Percentiles rank a stretch among this genome's conserved stretches.
phyloP scores from a whole-genome alignment of 2,888 invertebrate species.

The Ornithoptera alexandrae region DNA sequence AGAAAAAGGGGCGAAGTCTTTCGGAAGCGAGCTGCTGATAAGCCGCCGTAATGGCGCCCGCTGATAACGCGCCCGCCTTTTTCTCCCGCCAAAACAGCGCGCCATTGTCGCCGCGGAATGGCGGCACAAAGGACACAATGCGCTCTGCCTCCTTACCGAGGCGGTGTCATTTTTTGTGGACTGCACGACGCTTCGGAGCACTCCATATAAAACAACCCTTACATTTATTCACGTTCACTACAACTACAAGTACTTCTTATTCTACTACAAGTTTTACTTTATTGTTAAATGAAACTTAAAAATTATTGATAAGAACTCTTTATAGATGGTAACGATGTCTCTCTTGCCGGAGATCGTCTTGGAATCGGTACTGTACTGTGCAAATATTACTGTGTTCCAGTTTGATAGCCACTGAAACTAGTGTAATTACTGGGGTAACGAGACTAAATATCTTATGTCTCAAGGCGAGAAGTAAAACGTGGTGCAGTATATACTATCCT shows the following conservation, averaged over 20 bases:
- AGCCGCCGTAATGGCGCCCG: slow-evolving; percentile 76
- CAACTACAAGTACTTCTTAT: background rate
- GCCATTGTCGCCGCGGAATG: slow-evolving; percentile 69
- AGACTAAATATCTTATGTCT: no score
- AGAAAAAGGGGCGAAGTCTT: slow-evolving; percentile 75
- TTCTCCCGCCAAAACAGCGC: slow-evolving; percentile 74
- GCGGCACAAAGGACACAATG: slow-evolving; percentile 63
- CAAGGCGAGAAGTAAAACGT: no score
- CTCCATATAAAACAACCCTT: background rate
- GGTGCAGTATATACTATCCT: no score
- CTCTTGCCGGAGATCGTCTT: no score
- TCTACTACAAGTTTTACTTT: background rate
- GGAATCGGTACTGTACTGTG: no score
- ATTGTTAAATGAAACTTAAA: background rate
- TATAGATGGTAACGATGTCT: no score
- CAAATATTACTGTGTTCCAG: no score
- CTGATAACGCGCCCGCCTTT: slow-evolving; percentile 79
- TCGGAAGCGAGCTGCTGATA: slow-evolving; percentile 72
- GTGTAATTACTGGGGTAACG: no score
- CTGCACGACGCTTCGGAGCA: slow-evolving; percentile 47
- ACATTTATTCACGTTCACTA: no score
- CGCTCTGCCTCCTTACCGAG: slow-evolving; percentile 51
- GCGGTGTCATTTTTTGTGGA: slow-evolving; percentile 62
- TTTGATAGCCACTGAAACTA: no score
- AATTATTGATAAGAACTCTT: no score